These are phyloP conservation scores for Trinorchestia longiramus DNA, from an alignment of 1,140 invertebrate species.

Conservation along the genomic window DNA sequence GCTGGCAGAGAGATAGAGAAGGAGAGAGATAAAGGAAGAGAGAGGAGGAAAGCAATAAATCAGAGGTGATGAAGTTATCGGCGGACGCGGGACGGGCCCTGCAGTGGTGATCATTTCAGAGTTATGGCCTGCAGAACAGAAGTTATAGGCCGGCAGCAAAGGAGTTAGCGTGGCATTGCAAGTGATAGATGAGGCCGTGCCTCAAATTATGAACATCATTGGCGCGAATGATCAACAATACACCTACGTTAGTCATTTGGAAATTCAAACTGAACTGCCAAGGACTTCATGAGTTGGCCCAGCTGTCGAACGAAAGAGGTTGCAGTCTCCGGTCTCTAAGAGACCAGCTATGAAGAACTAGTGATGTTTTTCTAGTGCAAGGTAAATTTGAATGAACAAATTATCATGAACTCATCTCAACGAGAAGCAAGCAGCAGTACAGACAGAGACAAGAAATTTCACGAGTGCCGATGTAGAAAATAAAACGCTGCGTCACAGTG, in stretches of 20 bases:
- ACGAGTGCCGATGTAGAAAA: no score
- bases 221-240: not conserved
- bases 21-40: no score
- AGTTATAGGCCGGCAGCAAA: not conserved
- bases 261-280: not conserved
- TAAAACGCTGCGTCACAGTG: no score
- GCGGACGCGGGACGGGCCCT: not conserved
- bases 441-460: not conserved
- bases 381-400: not conserved
- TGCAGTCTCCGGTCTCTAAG: not conserved
- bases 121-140: constrained; percentile 12
- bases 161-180: not conserved
- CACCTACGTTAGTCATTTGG: not conserved
- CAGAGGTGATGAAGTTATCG: constrained; percentile 47
- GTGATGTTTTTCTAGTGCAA: not conserved
- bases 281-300: not conserved
- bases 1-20: not conserved
- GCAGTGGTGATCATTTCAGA: constrained; percentile 28
- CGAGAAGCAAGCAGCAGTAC: not conserved
- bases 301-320: not conserved
- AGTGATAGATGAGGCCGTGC: not conserved
- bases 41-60: not conserved
- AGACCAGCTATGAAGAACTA: not conserved
- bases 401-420: not conserved
- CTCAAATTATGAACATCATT: constrained; percentile 8